Conservation (phyloP, 2,113 vertebrate species). For the Brienomyrus brachyistius region DNA sequence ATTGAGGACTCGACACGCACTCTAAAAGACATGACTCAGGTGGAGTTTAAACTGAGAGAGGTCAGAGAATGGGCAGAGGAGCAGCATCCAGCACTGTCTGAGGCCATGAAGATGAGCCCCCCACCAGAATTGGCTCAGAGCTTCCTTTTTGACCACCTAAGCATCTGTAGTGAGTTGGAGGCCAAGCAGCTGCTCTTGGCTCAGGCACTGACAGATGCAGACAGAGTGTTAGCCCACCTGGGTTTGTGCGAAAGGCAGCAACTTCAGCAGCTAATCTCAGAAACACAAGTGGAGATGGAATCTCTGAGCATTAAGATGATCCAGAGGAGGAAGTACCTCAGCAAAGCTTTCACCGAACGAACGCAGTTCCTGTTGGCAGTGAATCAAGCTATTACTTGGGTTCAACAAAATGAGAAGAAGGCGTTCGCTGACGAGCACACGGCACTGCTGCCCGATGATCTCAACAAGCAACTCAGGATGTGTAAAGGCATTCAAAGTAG, state of each 20-base stretch:
- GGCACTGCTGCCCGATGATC: slow-evolving; percentile 79
- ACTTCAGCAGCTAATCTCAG: slow-evolving; percentile 73
- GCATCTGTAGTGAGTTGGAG: slow-evolving; percentile 84
- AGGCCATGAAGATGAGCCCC: slow-evolving; percentile 77
- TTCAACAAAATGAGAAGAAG: slow-evolving; percentile 82
- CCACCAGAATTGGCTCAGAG: slow-evolving; percentile 81
- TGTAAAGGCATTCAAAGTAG: slow-evolving; percentile 73
- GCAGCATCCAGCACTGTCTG: slow-evolving; percentile 69
- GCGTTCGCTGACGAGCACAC: slow-evolving; percentile 76
- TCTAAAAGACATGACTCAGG: slow-evolving; percentile 72
- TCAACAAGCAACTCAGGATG: slow-evolving; percentile 76
- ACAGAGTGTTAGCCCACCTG: slow-evolving; percentile 71
- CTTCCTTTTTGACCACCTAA: slow-evolving; percentile 82
- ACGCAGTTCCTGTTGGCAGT: slow-evolving; percentile 84
- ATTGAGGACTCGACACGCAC: slow-evolving; percentile 76
- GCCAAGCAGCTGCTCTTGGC: slow-evolving; percentile 77
- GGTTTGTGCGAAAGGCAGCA: slow-evolving; percentile 82
- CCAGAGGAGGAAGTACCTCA: slow-evolving; percentile 82
- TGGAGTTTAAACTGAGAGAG: slow-evolving; percentile 74
- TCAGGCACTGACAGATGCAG: slow-evolving; percentile 73
- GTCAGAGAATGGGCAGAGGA: slow-evolving; percentile 84
- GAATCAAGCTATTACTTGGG: slow-evolving; percentile 76
- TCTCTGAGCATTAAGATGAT: slow-evolving; percentile 69
- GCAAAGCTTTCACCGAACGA: slow-evolving; percentile 85
- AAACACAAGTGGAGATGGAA: slow-evolving; percentile 72